Base-by-base conservation (phyloP, 2,888 invertebrate species). In the Thereva nobilitata region DNA sequence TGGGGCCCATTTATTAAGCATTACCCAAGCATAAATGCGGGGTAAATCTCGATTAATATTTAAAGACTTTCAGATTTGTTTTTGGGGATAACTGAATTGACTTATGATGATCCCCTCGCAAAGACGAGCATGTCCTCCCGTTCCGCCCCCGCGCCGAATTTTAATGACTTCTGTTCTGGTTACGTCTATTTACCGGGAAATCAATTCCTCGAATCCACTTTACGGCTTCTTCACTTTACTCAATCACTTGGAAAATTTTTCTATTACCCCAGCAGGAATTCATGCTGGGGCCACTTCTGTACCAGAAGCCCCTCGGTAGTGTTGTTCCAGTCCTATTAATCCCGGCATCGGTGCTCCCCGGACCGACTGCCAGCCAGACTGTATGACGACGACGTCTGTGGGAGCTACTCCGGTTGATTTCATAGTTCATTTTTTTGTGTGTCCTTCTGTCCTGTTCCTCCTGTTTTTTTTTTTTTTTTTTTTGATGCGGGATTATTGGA, bases 81-180 rank as follows among this genome's bases (percentile, higher is more conserved):
- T 68, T 64, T 23, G 23, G 50, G 59, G 67, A 64, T 67, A 69
- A 59, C 64, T 35, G 59, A 69, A 69, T 69, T 69, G 69, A 69
- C 69, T 69, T 67, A 69, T 69, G 69, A 69, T 69, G 66, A 69
- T 67, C 64, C 55, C 52, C 57, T 50, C 35, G 45, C 47, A n/a
- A 47, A 47, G 66, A 45, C 57, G 54, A 40, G 35, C 10, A 34
- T 35, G 47, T 35, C 52, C 42, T 34, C 61, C 47, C 9, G 40
- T 2, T 23, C 23, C 23, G 23, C 23, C 23, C 23, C 23, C 23
- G 23, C 23, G 23, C 23, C 35, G 50, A 54, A 54, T 61, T 66
- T 59, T 59, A 47, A 59, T 59, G 59, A 59, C 37, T 45, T 59
- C 47, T 47, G 47, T 47, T 59, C 47, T 23, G 23, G 23, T 23